Conservation (phyloP, 2,888 invertebrate species). For the Drosophila villosipedis region DNA sequence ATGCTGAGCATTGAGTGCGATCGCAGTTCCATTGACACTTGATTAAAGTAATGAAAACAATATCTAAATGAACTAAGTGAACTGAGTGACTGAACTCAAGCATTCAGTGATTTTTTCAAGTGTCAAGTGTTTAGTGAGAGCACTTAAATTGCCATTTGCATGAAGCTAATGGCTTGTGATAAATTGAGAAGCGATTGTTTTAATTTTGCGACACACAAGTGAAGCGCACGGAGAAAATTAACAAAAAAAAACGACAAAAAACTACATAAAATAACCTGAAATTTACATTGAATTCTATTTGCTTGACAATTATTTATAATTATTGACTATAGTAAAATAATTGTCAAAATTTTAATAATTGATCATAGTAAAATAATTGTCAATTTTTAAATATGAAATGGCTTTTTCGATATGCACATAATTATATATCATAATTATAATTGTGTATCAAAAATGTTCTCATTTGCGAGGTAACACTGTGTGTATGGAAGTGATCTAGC, state of each 20-base stretch:
- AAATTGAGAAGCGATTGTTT: slow-evolving; percentile 2
- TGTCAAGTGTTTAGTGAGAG: slow-evolving; percentile 32
- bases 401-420: background rate
- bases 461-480: background rate
- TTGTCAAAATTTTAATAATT: background rate
- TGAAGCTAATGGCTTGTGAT: slow-evolving; percentile 32
- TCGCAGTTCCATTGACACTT: slow-evolving; percentile 24
- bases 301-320: background rate
- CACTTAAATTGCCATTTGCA: slow-evolving; percentile 22
- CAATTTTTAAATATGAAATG: background rate
- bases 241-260: background rate
- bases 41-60: slow-evolving; percentile 33
- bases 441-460: background rate
- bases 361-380: background rate
- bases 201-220: background rate
- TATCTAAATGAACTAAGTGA: slow-evolving; percentile 1
- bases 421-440: background rate
- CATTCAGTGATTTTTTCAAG: slow-evolving; percentile 20
- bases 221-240: background rate
- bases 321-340: background rate
- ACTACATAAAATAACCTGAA: background rate
- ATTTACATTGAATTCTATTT: background rate
- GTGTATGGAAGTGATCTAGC: slow-evolving; percentile 1
- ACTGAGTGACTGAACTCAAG: slow-evolving; percentile 1
- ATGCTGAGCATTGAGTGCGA: slow-evolving; percentile 12